Base-by-base conservation (phyloP, 2,888 invertebrate genomes). In the Trichogramma evanescens region DNA sequence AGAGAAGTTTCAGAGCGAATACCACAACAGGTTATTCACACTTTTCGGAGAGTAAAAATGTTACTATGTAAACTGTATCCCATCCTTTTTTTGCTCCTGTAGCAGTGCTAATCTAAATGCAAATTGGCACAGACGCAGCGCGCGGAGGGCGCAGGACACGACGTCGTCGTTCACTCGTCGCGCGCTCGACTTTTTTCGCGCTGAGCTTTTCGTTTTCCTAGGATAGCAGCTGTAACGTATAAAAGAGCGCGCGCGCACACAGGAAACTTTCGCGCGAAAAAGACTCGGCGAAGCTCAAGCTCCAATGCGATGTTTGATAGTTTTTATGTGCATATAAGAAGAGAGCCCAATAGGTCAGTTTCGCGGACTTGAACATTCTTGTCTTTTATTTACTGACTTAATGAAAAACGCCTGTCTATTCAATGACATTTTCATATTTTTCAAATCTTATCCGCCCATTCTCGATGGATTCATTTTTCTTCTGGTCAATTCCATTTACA, bases 51-150 rank as follows among this genome's bases (percentile, higher is more conserved):
- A 2, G 49, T 55, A 40, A 55, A 55, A 49, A 55, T 55, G 50
- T 49, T 10, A 49, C 42, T 38, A 41, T 45, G 54, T 54, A 55
- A 55, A 55, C 51, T 9, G 10, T n/a, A 7, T n/a, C 6, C 7
- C 42, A 41, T 9, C 26, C 46, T 56, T 43, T 13, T 6, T 39
- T 45, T 10, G 26, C 41, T n/a, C 39, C 6, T 50, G 39, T 1
- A 8, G 41, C 4, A n/a, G 45, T 49, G 56, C 45, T 52, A 61
- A 61, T 62, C 49, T 62, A 62, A 62, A 62, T 62, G 62, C 62
- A 58, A 62, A 62, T 62, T 58, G 39, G n/a, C 43, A 52, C 53
- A 38, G 26, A 26, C 26, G 42, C 42, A 40, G 44, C 13, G 39
- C 13, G 26, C 26, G 26, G 26, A 26, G 0, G 26, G 26, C 26